Evolutionary conservation across 1,140 invertebrate species (phyloP).

Genomic region (Lordiphosa clarofinis): DNA sequence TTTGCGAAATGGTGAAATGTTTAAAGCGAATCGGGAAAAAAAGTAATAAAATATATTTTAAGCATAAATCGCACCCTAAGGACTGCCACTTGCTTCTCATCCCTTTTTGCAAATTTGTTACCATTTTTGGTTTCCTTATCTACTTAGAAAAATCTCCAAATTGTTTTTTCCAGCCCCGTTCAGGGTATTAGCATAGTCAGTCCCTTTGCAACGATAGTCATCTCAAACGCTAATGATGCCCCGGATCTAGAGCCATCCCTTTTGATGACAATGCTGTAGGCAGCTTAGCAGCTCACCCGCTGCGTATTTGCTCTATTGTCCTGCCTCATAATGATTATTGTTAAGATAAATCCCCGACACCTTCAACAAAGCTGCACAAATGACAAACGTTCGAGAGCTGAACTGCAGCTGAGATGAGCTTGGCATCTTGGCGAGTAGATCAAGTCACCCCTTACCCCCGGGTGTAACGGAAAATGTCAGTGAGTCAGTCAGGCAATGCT

Average conservation of each 20-base stretch:
- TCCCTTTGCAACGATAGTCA: constrained; percentile 58
- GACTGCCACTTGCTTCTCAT: constrained; percentile 51
- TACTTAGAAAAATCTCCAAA: constrained; percentile 61
- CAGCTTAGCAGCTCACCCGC: constrained; percentile 70
- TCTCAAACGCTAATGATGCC: constrained; percentile 67
- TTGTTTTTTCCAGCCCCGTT: constrained; percentile 49
- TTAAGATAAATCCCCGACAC: constrained; percentile 75
- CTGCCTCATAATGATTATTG: constrained; percentile 69
- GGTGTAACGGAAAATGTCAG: constrained; percentile 68
- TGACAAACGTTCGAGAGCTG: constrained; percentile 51
- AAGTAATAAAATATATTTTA: neutral
- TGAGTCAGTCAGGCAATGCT: constrained; percentile 28
- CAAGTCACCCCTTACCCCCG: constrained; percentile 37
- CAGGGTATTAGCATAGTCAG: constrained; percentile 56
- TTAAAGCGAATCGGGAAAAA: constrained; percentile 43
- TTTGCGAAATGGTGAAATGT: constrained; percentile 49
- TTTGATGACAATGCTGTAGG: constrained; percentile 49
- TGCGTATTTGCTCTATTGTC: constrained; percentile 75
- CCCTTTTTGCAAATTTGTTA: constrained; percentile 66
- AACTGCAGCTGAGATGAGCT: constrained; percentile 13
- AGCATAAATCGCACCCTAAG: constrained; percentile 53
- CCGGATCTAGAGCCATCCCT: constrained; percentile 28
- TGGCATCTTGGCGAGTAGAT: constrained; percentile 32
- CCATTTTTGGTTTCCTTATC: constrained; percentile 76
- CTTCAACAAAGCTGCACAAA: constrained; percentile 73